Evolutionary conservation across 2,888 invertebrate species (phyloP).

Genomic region (Caenorhabditis sp.): DNA sequence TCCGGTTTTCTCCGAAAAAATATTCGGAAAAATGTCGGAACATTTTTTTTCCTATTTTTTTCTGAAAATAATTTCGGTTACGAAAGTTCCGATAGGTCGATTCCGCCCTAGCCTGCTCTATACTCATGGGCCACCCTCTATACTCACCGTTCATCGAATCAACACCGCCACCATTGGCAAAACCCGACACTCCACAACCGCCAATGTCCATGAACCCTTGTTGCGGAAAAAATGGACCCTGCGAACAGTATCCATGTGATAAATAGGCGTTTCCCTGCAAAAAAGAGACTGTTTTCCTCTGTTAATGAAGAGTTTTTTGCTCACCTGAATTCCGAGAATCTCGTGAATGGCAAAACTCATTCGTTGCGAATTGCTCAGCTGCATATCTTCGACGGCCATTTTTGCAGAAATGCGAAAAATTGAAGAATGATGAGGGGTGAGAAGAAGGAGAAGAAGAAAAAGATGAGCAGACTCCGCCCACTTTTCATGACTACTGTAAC

Average conservation of each 20-base stretch:
- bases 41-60: too few species aligned
- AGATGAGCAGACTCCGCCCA: constrained; percentile 9
- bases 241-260: constrained; percentile 51
- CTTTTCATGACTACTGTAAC: constrained; percentile 14
- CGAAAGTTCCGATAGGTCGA: too few species aligned
- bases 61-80: too few species aligned
- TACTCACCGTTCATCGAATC: neutral
- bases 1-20: too few species aligned
- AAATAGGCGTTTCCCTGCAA: constrained; percentile 45
- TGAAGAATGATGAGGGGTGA: constrained; percentile 7
- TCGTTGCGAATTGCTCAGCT: constrained; percentile 40
- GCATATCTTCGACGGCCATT: constrained; percentile 55
- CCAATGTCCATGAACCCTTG: constrained; percentile 34
- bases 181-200: constrained; percentile 27
- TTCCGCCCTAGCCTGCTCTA: too few species aligned
- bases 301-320: neutral
- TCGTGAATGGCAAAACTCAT: constrained; percentile 69
- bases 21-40: too few species aligned
- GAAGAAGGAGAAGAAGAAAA: constrained; percentile 6
- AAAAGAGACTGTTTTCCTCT: neutral
- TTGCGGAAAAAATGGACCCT: constrained; percentile 49
- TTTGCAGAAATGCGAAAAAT: constrained; percentile 4
- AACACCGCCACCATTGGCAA: constrained; percentile 11
- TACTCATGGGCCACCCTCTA: too few species aligned
- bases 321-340: constrained; percentile 57